phyloP scores from a whole-genome alignment of 2,113 vertebrate species.

The Phocoena phocoena region DNA sequence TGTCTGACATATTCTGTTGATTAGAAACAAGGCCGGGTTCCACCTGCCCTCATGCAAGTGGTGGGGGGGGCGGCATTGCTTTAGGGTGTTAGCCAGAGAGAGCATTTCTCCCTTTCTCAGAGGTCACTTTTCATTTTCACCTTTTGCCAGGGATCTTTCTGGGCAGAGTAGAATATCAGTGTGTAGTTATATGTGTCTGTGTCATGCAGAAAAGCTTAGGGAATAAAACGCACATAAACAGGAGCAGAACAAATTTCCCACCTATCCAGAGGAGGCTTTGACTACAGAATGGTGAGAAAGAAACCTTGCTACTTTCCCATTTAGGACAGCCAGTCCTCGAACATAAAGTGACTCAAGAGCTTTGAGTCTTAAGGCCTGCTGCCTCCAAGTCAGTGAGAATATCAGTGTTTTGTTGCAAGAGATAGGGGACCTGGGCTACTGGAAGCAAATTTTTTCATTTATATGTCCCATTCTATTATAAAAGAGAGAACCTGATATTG shows the following conservation, averaged over 20 bases:
- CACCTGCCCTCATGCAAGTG: background rate
- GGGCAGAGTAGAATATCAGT: constrained; percentile 9
- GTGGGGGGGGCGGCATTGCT: background rate
- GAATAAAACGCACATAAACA: constrained; percentile 39
- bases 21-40: constrained; percentile 45
- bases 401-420: background rate
- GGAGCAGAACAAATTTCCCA: background rate
- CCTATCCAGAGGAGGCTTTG: constrained; percentile 10
- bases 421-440: background rate
- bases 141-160: background rate
- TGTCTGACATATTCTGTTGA: background rate
- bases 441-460: constrained; percentile 6
- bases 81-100: background rate
- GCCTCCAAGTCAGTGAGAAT: background rate
- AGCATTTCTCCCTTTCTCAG: constrained; percentile 38
- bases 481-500: constrained; percentile 7
- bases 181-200: background rate
- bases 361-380: background rate
- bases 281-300: constrained; percentile 14
- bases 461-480: constrained; percentile 2
- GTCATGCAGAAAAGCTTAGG: constrained; percentile 30
- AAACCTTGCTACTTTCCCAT: background rate
- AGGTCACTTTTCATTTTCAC: background rate
- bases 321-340: background rate
- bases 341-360: background rate